Base-by-base conservation (phyloP, 2,797 vertebrate genomes). In the Balearica regulorum region DNA sequence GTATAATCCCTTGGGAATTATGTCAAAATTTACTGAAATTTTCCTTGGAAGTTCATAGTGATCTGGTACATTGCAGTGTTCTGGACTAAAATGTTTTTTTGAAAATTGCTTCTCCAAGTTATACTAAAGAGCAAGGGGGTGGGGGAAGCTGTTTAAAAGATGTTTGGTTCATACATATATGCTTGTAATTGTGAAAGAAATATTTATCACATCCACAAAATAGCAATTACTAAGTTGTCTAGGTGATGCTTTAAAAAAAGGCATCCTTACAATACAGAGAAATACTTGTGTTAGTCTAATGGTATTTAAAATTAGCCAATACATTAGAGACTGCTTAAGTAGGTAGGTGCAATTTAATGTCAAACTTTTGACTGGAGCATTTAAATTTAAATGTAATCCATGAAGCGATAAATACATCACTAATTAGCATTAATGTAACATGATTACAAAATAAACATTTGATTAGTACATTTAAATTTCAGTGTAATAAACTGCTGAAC, bases 401-500 rank as follows among this genome's bases (percentile, higher is more conserved):
- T 94, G 81, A 97, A 95, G 91, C 1, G 14, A 96, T 97, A 97
- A 98, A 97, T 96, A 58, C 41, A 87, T 95, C 31, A 17, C 92
- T 98, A 97, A 97, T 97, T 97, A 97, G 55, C 92, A 97, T 95
- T 97, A 97, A 97, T 94, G 81, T 88, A 97, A 93, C 88, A 92
- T 88, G 97, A 97, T 97, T 97, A 86, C 88, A 96, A 96, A 97
- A 92, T 97, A 98, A 98, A 97, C 65, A 95, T 97, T 96, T 97
- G 95, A 97, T 97, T 98, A 98, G 82, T 92, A 86, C 89, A 93
- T 97, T 97, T 95, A 97, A 94, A 97, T 97, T 96, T 96, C 95
- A 94, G 53, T 58, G 49, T 91, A 95, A 97, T 97, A 97, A 97
- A 87, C 86, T 83, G 62, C 68, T 86, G 92, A 96, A 92, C 88